Conservation (phyloP, 2,797 vertebrate species). For the Takifugu rubripes region DNA sequence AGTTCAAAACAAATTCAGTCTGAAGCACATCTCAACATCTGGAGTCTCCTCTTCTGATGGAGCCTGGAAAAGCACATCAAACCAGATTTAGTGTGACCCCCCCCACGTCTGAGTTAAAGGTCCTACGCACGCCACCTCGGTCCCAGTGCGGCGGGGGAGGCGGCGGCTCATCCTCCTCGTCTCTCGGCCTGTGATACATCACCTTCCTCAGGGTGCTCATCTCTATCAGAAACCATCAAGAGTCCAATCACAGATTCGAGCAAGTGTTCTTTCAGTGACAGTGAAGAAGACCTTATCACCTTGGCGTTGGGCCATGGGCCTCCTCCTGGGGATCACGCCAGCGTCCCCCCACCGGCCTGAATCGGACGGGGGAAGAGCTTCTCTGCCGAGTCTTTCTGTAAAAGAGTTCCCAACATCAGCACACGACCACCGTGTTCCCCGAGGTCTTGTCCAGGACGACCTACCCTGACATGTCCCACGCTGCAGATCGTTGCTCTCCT, state of each 20-base stretch:
- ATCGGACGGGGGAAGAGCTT: constrained; percentile 33
- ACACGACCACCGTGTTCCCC: too few species aligned
- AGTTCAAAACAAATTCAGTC: constrained; percentile 43
- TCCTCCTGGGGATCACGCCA: constrained; percentile 49
- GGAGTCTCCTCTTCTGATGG: constrained; percentile 45
- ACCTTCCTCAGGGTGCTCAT: constrained; percentile 54
- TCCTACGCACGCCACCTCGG: constrained; percentile 47
- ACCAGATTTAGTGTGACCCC: not conserved
- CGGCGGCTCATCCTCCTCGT: constrained; percentile 54
- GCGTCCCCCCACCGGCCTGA: constrained; percentile 51
- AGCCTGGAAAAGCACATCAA: constrained; percentile 27
- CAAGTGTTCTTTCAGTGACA: too few species aligned
- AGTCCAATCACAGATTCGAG: not conserved
- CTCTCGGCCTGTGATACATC: constrained; percentile 54
- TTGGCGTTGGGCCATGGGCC: constrained; percentile 52
- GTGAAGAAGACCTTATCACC: constrained; percentile 27
- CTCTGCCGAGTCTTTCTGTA: constrained; percentile 61
- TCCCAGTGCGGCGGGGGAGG: constrained; percentile 54
- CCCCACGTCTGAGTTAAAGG: not conserved
- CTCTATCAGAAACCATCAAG: constrained; percentile 35
- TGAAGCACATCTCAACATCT: constrained; percentile 47
- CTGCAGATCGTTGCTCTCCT: constrained; percentile 41
- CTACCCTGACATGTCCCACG: constrained; percentile 62
- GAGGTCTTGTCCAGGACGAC: not conserved
- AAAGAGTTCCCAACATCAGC: not conserved